Evolutionary conservation across 37 sponge, comb jelly and placozoan species (phyloP), one percentile per base, ranked within the genome.

Genomic region (Cladorhizidae sp.): DNA sequence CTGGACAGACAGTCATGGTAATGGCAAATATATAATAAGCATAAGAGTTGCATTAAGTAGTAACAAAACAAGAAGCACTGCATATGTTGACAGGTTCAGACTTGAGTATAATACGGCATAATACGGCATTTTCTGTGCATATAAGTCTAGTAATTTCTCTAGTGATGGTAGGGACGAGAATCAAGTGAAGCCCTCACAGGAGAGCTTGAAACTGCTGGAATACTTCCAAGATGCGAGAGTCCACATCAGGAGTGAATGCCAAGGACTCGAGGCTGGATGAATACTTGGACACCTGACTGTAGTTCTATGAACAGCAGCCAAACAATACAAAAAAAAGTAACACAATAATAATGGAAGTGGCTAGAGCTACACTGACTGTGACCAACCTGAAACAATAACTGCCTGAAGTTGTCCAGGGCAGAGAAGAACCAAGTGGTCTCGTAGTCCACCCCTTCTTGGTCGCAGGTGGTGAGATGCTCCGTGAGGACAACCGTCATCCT

Each of bases 171-270:
- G n/a, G n/a, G 49, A 45, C 49, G 49, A 45, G 49, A 45, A 9
- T 39, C n/a, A 70, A 41, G 12, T 1, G 59, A 35, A 12, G 43
- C 9, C 49, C 49, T 56, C 63, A 85, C 29, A 85, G 64, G 17
- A 90, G 81, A 50, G 81, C 64, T 62, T 90, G 85, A 69, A 90
- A 90, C 80, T 90, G 86, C 21, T 80, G 69, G 77, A 83, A 90
- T 28, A 90, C 62, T 37, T 84, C 85, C 61, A 75, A 49, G 12
- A 90, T 67, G 35, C 86, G 69, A 32, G 75, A 70, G 71, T 90
- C 90, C 42, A 85, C 81, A 64, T 85, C 77, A 38, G 76, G 36
- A 64, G 85, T 85, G 76, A 90, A 90, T 29, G 45, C 81, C 40
- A 37, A 25, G n/a, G 61, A 57, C 67, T 90, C 90, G 61, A 90